A percentile compares a stretch with the other conserved stretches of the same genome.
These are phyloP conservation scores for Thalassaphorura encarpata DNA, from an alignment of 1,140 invertebrate genomes.

Conservation along the genomic window DNA sequence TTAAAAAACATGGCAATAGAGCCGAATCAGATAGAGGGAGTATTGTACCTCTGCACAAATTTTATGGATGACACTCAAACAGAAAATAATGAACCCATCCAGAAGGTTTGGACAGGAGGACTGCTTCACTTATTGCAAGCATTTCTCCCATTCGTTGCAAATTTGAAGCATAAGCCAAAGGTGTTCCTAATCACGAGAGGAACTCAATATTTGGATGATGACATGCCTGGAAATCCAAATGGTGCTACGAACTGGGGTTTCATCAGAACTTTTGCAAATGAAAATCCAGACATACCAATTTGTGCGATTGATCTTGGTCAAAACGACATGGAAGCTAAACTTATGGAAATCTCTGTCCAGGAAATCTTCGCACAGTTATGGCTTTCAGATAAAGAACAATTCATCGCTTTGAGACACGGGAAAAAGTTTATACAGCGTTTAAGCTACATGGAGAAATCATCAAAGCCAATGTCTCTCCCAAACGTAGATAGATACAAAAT, in stretches of 20 bases:
- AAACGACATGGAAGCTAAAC: neutral
- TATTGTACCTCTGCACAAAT: too few species aligned
- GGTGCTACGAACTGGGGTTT: neutral
- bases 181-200: neutral
- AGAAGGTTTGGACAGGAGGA: neutral
- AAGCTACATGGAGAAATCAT: neutral
- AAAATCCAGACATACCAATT: neutral
- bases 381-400: constrained; percentile 3
- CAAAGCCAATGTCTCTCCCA: neutral
- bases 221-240: neutral
- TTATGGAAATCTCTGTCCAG: neutral
- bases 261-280: constrained; percentile 1
- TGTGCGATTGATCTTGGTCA: neutral
- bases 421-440: constrained; percentile 1
- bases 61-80: too few species aligned
- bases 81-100: too few species aligned
- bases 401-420: neutral
- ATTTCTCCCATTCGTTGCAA: neutral
- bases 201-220: neutral
- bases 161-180: neutral
- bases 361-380: neutral
- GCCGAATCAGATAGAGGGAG: too few species aligned
- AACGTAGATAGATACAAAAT: constrained; percentile 5
- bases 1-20: too few species aligned
- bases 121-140: neutral